These are phyloP conservation scores for Collichthys lucidus DNA, from an alignment of 2,113 vertebrate species.

Conservation along the genomic window DNA sequence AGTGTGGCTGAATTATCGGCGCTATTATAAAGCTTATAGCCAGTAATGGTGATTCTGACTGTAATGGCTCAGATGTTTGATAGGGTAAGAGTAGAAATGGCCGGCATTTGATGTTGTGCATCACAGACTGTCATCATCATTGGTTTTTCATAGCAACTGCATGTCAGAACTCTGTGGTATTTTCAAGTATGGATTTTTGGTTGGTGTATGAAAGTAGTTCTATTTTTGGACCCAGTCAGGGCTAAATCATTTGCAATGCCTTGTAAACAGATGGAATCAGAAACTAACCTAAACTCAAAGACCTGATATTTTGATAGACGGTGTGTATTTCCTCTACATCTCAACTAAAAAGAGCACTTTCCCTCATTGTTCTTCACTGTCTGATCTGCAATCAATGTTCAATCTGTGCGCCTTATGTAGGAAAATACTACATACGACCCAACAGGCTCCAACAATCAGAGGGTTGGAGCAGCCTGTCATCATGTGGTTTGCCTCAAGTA, in stretches of 20 bases:
- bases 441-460: neutral
- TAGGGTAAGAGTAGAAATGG: slow-evolving; percentile 47
- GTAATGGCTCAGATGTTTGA: slow-evolving; percentile 67
- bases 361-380: too few relatives aligned
- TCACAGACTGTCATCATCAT: slow-evolving; percentile 47
- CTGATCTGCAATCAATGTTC: too few relatives aligned
- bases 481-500: too few relatives aligned
- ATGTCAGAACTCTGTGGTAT: neutral
- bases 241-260: too few relatives aligned
- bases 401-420: too few relatives aligned
- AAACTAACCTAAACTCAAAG: neutral
- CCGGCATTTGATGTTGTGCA: slow-evolving; percentile 42
- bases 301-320: too few relatives aligned
- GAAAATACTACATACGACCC: neutral
- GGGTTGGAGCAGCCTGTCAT: neutral
- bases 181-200: neutral
- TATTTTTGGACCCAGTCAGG: neutral
- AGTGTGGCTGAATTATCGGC: slow-evolving; percentile 56
- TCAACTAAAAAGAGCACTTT: too few relatives aligned
- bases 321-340: too few relatives aligned
- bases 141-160: slow-evolving; percentile 21
- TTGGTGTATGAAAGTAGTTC: too few relatives aligned
- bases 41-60: slow-evolving; percentile 57
- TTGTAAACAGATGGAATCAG: neutral
- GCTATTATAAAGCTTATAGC: slow-evolving; percentile 59